Percentiles rank a stretch among this genome's conserved stretches.
Evolutionary conservation across 1,140 invertebrate genomes (phyloP).

Genomic region (Aphaenogaster floridana): DNA sequence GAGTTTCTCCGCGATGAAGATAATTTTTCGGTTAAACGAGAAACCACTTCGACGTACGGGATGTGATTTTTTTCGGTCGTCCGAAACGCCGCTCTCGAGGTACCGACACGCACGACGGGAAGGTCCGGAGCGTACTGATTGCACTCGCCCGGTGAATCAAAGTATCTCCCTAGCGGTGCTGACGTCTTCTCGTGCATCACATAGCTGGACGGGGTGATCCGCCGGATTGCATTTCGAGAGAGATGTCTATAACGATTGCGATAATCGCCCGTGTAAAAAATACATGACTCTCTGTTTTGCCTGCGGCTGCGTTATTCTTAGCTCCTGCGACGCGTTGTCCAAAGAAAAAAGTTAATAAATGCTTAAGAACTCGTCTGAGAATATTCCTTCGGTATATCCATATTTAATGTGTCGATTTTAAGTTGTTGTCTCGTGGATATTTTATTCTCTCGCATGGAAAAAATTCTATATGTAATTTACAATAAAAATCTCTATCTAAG

Average conservation of each 20-base stretch:
- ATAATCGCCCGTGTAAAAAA: background rate
- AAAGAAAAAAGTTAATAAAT: background rate
- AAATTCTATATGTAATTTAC: background rate
- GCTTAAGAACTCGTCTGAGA: background rate
- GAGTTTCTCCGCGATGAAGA: background rate
- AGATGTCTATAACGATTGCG: background rate
- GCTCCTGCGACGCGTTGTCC: background rate
- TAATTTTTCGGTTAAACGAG: background rate
- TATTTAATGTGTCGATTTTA: background rate
- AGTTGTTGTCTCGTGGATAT: background rate
- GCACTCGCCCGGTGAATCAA: slow-evolving; percentile 20
- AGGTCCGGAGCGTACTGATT: slow-evolving; percentile 46
- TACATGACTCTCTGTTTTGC: background rate
- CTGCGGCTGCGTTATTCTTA: background rate
- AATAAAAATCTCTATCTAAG: background rate
- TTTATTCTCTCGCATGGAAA: background rate
- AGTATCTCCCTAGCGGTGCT: background rate
- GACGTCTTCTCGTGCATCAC: background rate
- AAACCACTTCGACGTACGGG: background rate
- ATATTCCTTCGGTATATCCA: background rate
- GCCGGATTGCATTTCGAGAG: slow-evolving; percentile 22
- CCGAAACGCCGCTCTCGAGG: slow-evolving; percentile 7
- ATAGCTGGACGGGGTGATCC: background rate
- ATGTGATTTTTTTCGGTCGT: background rate
- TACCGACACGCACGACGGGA: slow-evolving; percentile 23